phyloP scores from a whole-genome alignment of 1,140 invertebrate species.

The Nephotettix cincticeps region DNA sequence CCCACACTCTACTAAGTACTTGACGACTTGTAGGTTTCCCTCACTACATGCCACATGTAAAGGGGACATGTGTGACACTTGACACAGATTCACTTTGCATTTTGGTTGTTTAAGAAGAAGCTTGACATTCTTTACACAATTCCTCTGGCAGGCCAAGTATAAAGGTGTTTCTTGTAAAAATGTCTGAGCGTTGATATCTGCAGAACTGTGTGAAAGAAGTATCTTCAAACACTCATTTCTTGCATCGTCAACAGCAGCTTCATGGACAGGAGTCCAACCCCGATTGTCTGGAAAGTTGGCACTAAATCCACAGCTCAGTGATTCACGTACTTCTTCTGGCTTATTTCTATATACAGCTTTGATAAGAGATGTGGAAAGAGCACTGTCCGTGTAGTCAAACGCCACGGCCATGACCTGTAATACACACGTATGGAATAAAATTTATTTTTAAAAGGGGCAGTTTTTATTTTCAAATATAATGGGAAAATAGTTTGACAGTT shows the following conservation, averaged over 20 bases:
- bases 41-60: slow-evolving; percentile 36
- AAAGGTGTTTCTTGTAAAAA: neutral
- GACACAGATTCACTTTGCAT: slow-evolving; percentile 31
- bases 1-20: slow-evolving; percentile 35
- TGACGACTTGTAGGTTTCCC: slow-evolving; percentile 35
- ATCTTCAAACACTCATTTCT: slow-evolving; percentile 24
- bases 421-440: no score
- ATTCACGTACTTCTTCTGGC: neutral
- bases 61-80: slow-evolving; percentile 32
- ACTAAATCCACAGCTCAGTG: neutral
- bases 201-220: slow-evolving; percentile 31
- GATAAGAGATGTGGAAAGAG: neutral
- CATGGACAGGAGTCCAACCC: slow-evolving; percentile 34
- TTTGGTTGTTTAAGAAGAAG: neutral
- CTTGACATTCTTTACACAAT: neutral
- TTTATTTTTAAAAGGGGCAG: no score
- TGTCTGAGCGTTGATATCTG: slow-evolving; percentile 40
- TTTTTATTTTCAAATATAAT: no score
- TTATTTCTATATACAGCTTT: neutral
- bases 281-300: slow-evolving; percentile 9
- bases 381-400: slow-evolving; percentile 4
- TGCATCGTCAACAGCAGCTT: slow-evolving; percentile 27
- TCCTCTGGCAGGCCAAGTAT: neutral
- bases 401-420: slow-evolving; percentile 70
- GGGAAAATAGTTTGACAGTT: no score